Percentiles rank a stretch among this genome's conserved stretches.
Evolutionary conservation across 1,140 invertebrate species (phyloP).

Genomic region (Cotesia typhae): DNA sequence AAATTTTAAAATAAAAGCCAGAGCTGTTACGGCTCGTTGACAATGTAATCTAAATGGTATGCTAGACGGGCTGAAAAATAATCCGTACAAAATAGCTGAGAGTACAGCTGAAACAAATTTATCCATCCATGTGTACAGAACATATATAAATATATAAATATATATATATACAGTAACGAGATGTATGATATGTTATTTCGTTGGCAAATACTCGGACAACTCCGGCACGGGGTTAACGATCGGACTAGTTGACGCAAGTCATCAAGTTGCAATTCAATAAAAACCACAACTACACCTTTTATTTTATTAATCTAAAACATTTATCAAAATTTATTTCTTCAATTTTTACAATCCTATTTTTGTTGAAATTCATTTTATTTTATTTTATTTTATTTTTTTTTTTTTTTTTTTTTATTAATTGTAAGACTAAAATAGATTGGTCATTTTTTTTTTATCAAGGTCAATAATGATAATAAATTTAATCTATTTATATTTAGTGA

Average conservation of each 20-base stretch:
- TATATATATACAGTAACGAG: background rate
- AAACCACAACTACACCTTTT: slow-evolving; percentile 2
- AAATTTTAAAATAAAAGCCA: too few relatives aligned
- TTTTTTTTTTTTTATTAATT: too few relatives aligned
- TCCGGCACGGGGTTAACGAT: slow-evolving; percentile 33
- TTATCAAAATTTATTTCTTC: too few relatives aligned
- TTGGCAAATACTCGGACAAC: slow-evolving; percentile 32
- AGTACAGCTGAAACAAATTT: background rate
- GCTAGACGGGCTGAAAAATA: slow-evolving; percentile 24
- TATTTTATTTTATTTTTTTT: too few relatives aligned
- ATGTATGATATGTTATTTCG: slow-evolving; percentile 17
- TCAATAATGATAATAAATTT: too few relatives aligned
- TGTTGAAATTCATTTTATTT: too few relatives aligned
- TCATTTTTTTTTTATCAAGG: too few relatives aligned
- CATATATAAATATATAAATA: background rate
- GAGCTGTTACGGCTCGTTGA: too few relatives aligned
- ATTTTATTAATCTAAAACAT: background rate
- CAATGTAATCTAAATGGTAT: background rate
- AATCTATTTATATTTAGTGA: slow-evolving; percentile 20
- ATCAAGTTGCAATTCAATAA: slow-evolving; percentile 28
- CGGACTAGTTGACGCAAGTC: slow-evolving; percentile 22
- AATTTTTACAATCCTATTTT: too few relatives aligned
- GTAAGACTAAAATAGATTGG: too few relatives aligned
- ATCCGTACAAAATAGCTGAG: slow-evolving; percentile 27
- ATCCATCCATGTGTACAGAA: background rate